These are phyloP conservation scores for Mastacembelus armatus DNA, from an alignment of 2,797 vertebrate species.

Conservation along the genomic window DNA sequence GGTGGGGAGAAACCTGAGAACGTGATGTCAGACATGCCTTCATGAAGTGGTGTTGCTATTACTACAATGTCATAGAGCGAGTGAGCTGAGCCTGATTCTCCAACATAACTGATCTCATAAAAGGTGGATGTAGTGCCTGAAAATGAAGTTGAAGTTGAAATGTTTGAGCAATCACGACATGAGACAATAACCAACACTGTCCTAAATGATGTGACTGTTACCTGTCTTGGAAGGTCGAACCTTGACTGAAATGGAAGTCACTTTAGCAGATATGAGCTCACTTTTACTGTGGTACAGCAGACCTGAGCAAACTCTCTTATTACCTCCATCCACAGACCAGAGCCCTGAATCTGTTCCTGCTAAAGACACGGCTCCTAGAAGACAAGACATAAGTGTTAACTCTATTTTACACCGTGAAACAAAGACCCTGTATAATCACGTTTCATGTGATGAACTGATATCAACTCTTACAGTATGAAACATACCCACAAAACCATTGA, in stretches of 20 bases:
- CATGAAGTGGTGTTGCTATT: slow-evolving; percentile 89
- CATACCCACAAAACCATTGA: slow-evolving; percentile 91
- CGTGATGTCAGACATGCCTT: slow-evolving; percentile 85
- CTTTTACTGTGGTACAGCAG: slow-evolving; percentile 90
- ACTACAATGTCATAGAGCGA: slow-evolving; percentile 90
- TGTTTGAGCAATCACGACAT: background rate
- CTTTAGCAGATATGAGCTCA: slow-evolving; percentile 86
- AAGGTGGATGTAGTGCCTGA: slow-evolving; percentile 78
- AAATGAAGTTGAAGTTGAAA: slow-evolving; percentile 1
- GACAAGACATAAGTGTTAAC: background rate
- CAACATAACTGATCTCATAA: slow-evolving; percentile 89
- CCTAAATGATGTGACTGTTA: slow-evolving; percentile 47
- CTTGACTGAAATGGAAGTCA: slow-evolving; percentile 87
- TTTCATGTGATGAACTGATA: too few relatives aligned
- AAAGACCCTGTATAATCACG: background rate
- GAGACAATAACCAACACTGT: background rate
- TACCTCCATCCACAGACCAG: slow-evolving; percentile 94
- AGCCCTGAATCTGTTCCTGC: slow-evolving; percentile 84
- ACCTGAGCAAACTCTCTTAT: slow-evolving; percentile 89
- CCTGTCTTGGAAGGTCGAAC: slow-evolving; percentile 80
- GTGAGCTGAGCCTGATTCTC: slow-evolving; percentile 78
- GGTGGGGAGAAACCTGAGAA: slow-evolving; percentile 90
- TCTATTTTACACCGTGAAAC: background rate
- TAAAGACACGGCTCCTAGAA: slow-evolving; percentile 89
- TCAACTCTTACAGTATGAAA: slow-evolving; percentile 5